phyloP scores from a whole-genome alignment of 1,140 invertebrate genomes.

The Nebria ingens region DNA sequence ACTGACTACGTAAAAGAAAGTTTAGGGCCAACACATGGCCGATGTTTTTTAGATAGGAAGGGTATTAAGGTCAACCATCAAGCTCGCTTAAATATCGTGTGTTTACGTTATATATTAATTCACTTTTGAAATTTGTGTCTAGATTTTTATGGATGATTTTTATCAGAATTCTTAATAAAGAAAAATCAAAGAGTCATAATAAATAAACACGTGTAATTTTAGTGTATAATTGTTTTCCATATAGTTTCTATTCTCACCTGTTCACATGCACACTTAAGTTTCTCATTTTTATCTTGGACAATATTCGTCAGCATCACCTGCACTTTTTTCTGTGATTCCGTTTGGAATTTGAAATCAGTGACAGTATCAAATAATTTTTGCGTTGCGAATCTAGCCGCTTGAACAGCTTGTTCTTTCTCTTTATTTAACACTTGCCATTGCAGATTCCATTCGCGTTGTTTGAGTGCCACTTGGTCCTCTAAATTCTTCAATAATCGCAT shows the following conservation, averaged over 20 bases:
- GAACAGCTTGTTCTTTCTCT: constrained; percentile 21
- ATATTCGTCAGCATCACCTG: constrained; percentile 19
- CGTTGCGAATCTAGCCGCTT: constrained; percentile 22
- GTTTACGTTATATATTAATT: no score
- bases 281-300: constrained; percentile 21
- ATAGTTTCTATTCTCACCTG: neutral
- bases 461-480: constrained; percentile 17
- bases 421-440: constrained; percentile 18
- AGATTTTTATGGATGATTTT: no score
- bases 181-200: no score
- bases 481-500: constrained; percentile 17
- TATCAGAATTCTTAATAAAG: no score
- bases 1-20: no score
- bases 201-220: no score
- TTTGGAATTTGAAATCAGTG: constrained; percentile 21
- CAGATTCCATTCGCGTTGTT: constrained; percentile 19
- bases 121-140: no score
- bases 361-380: constrained; percentile 22
- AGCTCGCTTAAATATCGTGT: no score
- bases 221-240: no score
- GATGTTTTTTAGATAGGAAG: no score
- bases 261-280: constrained; percentile 14
- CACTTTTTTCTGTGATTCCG: constrained; percentile 20
- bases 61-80: no score
- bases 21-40: no score